These are phyloP conservation scores for Falco peregrinus DNA, from an alignment of 2,797 vertebrate species.

Conservation along the genomic window DNA sequence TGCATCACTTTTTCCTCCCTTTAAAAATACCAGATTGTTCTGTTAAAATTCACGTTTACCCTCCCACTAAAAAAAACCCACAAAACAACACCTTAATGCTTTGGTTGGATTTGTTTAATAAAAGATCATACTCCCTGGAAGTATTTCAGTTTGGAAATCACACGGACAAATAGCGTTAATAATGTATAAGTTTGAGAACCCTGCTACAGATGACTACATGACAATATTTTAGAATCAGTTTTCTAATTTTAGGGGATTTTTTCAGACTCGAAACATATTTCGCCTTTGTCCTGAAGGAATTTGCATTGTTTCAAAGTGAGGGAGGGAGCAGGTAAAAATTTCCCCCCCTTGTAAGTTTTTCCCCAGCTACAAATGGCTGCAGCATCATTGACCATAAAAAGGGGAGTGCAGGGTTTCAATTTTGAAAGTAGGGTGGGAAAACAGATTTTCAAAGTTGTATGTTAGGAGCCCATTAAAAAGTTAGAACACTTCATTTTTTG, in stretches of 20 bases:
- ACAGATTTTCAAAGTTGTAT: not conserved
- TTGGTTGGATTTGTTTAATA: not conserved
- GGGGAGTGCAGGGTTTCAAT: not conserved
- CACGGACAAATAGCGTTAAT: constrained; percentile 4
- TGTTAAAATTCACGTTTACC: not conserved
- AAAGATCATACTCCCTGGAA: not conserved
- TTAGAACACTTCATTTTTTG: not conserved
- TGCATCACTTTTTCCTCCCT: not conserved
- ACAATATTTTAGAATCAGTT: not conserved
- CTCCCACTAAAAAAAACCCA: not conserved
- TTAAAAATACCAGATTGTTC: not conserved
- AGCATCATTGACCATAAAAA: not conserved
- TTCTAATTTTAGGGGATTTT: not conserved
- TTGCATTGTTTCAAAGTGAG: not conserved
- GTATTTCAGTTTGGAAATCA: not conserved
- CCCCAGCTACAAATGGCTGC: not conserved
- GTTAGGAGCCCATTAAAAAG: not conserved
- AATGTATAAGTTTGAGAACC: not conserved
- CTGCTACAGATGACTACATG: not conserved
- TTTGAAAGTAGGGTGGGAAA: not conserved
- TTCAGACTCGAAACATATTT: not conserved
- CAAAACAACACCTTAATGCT: not conserved
- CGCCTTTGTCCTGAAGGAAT: not conserved
- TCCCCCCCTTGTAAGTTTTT: not conserved
- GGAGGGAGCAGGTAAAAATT: not conserved